Evolutionary conservation across 2,888 invertebrate genomes (phyloP).

Genomic region (Chromoteleia sp.): DNA sequence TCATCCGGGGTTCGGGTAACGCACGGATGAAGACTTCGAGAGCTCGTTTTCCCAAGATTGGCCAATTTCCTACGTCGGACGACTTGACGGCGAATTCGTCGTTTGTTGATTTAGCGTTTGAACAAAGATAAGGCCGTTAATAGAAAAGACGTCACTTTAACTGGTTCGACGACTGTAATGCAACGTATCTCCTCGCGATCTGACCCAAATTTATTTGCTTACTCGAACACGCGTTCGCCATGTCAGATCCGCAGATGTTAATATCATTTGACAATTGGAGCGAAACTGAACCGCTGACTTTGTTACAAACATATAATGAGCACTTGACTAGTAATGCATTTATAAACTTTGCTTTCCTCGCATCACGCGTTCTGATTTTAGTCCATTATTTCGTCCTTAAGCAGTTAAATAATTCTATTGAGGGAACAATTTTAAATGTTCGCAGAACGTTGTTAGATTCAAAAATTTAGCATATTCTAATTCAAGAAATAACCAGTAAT

Average conservation of each 20-base stretch:
- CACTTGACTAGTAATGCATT: constrained; percentile 31
- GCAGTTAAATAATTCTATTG: background rate
- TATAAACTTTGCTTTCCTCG: constrained; percentile 16
- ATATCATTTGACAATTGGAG: constrained; percentile 79
- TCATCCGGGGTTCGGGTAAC: constrained; percentile 8
- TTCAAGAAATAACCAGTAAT: too few species aligned
- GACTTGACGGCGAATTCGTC: constrained; percentile 69
- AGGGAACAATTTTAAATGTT: too few species aligned
- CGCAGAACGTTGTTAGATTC: too few species aligned
- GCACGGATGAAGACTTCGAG: constrained; percentile 41
- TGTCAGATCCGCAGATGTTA: constrained; percentile 75
- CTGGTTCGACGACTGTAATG: constrained; percentile 23
- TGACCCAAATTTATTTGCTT: constrained; percentile 78
- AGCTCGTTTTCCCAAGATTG: constrained; percentile 71
- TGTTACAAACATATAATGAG: constrained; percentile 37
- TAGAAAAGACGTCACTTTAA: constrained; percentile 49
- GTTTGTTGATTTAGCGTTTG: constrained; percentile 33
- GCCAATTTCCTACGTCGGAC: constrained; percentile 76
- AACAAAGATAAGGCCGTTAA: constrained; percentile 35
- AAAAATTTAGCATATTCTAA: too few species aligned
- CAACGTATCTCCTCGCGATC: constrained; percentile 74
- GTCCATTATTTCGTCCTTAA: constrained; percentile 8
- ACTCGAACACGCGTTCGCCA: constrained; percentile 45
- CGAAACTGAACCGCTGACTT: constrained; percentile 61
- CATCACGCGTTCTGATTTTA: constrained; percentile 1